Percentiles rank a stretch among this genome's conserved stretches.
Conservation (phyloP, 2,113 vertebrate genomes). For the Euleptes europaea region DNA sequence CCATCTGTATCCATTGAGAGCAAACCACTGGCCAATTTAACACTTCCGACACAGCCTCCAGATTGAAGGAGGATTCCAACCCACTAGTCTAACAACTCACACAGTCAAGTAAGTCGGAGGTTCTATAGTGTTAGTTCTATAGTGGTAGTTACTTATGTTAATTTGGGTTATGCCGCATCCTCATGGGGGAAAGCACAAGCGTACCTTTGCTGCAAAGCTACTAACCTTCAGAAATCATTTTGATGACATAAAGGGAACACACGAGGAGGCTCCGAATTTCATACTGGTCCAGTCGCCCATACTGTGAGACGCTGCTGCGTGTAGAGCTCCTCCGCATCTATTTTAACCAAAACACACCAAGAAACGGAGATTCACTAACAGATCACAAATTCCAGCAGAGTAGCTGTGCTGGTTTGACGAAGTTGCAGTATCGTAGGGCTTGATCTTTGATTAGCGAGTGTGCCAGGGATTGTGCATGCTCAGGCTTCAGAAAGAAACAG, state of each 20-base stretch:
- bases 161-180: background rate
- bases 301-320: constrained; percentile 80
- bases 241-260: constrained; percentile 89
- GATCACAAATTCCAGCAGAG: background rate
- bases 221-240: constrained; percentile 94
- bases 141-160: too few species aligned
- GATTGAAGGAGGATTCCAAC: background rate
- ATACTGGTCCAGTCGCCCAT: constrained; percentile 85
- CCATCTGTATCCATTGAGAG: too few species aligned
- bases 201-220: background rate
- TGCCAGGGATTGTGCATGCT: too few species aligned
- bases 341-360: background rate
- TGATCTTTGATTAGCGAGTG: background rate
- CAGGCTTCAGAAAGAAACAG: too few species aligned
- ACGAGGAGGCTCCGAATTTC: constrained; percentile 91
- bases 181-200: background rate
- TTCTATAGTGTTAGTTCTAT: background rate
- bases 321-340: constrained; percentile 81
- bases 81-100: background rate
- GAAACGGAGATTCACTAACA: too few species aligned
- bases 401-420: background rate
- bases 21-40: too few species aligned
- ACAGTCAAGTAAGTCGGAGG: background rate
- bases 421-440: background rate
- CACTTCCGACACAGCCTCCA: background rate